A percentile compares a stretch with the other conserved stretches of the same genome.
phyloP scores from a whole-genome alignment of 2,797 vertebrate genomes.

The Arvicola amphibius region DNA sequence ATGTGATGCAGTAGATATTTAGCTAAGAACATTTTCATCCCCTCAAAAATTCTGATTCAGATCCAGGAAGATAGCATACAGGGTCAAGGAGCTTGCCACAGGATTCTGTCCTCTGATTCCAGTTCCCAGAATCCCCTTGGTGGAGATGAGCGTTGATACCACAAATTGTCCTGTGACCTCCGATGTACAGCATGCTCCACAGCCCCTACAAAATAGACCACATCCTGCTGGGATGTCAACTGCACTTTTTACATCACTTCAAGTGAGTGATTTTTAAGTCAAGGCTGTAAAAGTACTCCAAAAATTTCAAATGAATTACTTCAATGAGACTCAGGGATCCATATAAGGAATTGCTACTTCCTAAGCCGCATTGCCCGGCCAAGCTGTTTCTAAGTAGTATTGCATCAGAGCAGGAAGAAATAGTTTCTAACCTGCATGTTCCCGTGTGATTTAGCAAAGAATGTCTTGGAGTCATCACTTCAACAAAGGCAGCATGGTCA shows the following conservation, averaged over 20 bases:
- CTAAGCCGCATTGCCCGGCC: background rate
- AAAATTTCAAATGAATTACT: background rate
- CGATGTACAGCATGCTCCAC: no score
- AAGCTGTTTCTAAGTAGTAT: conserved; percentile 1
- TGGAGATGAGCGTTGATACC: background rate
- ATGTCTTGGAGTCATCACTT: background rate
- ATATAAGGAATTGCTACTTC: background rate
- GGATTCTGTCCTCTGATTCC: background rate
- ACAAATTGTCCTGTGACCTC: background rate
- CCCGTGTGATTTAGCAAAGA: background rate
- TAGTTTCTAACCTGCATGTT: background rate
- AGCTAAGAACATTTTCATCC: background rate
- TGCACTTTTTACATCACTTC: background rate
- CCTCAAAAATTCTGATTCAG: background rate
- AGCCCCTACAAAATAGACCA: background rate
- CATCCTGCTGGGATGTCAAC: background rate
- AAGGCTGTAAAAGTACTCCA: background rate
- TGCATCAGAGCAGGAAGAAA: background rate
- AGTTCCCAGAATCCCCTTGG: background rate
- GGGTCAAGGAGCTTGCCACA: background rate
- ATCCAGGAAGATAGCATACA: no score
- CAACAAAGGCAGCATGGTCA: background rate
- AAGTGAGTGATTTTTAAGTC: background rate
- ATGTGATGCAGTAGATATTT: background rate
- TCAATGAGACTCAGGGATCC: background rate